Percentiles rank a stretch among this genome's conserved stretches.
These are phyloP conservation scores for Dipodomys ordii DNA, from an alignment of 2,113 vertebrate genomes.

Conservation along the genomic window DNA sequence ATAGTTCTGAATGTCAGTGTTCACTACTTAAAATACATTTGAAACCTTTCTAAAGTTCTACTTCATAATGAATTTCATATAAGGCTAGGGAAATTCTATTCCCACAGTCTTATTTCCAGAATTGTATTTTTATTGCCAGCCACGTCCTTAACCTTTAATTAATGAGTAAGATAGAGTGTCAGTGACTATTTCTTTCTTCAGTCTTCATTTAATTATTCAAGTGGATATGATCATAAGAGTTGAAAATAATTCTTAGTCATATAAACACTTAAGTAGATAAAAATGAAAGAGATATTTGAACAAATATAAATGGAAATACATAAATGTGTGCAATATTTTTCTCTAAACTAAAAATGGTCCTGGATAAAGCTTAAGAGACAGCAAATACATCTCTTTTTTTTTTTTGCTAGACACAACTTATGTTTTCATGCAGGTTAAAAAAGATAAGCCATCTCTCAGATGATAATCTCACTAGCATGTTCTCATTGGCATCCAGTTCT, in stretches of 20 bases:
- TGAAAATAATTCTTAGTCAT: slow-evolving; percentile 32
- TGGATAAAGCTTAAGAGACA: background rate
- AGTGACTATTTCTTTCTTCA: background rate
- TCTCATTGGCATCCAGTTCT: background rate
- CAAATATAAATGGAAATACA: background rate
- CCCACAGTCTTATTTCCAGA: background rate
- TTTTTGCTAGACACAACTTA: background rate
- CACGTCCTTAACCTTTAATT: background rate
- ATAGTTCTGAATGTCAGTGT: slow-evolving; percentile 79
- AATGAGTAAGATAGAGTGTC: background rate
- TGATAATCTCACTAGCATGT: background rate
- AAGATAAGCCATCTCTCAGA: background rate
- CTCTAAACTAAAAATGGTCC: background rate
- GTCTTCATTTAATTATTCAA: slow-evolving; percentile 16
- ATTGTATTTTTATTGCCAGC: background rate
- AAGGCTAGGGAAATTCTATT: background rate
- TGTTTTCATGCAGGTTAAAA: background rate
- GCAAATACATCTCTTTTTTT: background rate
- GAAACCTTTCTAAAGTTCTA: slow-evolving; percentile 73
- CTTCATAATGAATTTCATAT: slow-evolving; percentile 76
- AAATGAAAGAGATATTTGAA: slow-evolving; percentile 23
- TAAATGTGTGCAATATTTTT: background rate
- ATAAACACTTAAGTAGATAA: slow-evolving; percentile 45
- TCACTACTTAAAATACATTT: slow-evolving; percentile 80
- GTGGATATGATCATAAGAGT: background rate